Base-by-base conservation (phyloP, 2,797 vertebrate species). In the Ptychadena robeensis region DNA sequence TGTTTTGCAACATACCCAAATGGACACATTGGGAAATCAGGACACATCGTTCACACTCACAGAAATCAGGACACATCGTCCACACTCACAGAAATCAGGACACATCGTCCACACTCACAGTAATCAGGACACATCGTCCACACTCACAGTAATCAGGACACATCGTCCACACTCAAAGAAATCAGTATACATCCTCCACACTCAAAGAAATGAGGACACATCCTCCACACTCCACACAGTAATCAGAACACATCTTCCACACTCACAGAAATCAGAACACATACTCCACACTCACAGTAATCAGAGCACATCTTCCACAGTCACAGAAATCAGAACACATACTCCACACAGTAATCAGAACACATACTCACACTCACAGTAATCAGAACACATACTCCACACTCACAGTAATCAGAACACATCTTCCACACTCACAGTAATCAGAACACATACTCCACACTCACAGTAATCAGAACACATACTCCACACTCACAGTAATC, bases 381-480 rank as follows among this genome's bases (percentile, higher is more conserved):
- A 40, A n/a, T 30, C 37, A 72, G 27, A 8, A 35, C 48, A 40
- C 22, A 9, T 32, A 11, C 31, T 34, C 8, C 35, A 0, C 22
- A 18, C 32, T 40, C 70, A 74, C 38, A 53, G 15, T n/a, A 37
- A 73, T 73, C 40, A 28, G 44, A 34, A 30, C 73, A 40, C 27
- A 37, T 25, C 25, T 79, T 63, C 38, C 22, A 31, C 37, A 64
- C 38, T 40, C 70, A 74, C 38, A 53, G 15, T n/a, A 37, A 73
- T 73, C 40, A 28, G 44, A 34, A 30, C 73, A 40, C 9, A 6
- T 1, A 5, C 25, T 25, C 53, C 53, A 10, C 18, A 35, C 35
- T 31, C 2, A 37, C 32, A 38, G 7, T 59, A 48, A 82, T 31
- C 37, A 27, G 14, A 4, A 1, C 2, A 14, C 4, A 7, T 6